Conservation (phyloP, 2,797 vertebrate species). For the Sorex maritimensis region DNA sequence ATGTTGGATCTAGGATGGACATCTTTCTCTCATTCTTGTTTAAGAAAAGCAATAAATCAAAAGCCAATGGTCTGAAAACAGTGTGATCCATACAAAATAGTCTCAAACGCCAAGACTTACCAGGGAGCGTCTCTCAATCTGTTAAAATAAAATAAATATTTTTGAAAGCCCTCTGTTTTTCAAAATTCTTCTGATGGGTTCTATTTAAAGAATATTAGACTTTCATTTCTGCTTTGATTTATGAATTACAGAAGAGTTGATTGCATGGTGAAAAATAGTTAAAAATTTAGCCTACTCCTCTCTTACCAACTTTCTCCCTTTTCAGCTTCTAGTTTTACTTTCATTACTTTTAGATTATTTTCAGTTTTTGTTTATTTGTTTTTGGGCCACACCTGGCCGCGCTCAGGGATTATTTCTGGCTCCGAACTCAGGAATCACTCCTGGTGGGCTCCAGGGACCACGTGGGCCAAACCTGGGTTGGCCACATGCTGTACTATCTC, state of each 20-base stretch:
- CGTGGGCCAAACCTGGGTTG: too few relatives aligned
- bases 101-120: not conserved
- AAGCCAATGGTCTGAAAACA: not conserved
- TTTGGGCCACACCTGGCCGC: too few relatives aligned
- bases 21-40: not conserved
- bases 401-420: too few relatives aligned
- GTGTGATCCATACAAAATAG: not conserved
- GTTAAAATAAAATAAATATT: not conserved
- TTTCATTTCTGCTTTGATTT: constrained; percentile 6
- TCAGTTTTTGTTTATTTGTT: not conserved
- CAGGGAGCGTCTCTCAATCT: not conserved
- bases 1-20: not conserved
- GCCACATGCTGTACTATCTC: too few relatives aligned
- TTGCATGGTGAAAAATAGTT: not conserved
- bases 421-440: too few relatives aligned
- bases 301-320: not conserved
- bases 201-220: not conserved
- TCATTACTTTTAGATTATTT: not conserved
- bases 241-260: not conserved
- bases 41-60: not conserved
- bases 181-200: not conserved
- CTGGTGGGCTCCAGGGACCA: too few relatives aligned
- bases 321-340: constrained; percentile 1
- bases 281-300: not conserved
- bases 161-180: not conserved